Conservation (phyloP, 2,113 vertebrate species). For the Cochlearius cochlearius region DNA sequence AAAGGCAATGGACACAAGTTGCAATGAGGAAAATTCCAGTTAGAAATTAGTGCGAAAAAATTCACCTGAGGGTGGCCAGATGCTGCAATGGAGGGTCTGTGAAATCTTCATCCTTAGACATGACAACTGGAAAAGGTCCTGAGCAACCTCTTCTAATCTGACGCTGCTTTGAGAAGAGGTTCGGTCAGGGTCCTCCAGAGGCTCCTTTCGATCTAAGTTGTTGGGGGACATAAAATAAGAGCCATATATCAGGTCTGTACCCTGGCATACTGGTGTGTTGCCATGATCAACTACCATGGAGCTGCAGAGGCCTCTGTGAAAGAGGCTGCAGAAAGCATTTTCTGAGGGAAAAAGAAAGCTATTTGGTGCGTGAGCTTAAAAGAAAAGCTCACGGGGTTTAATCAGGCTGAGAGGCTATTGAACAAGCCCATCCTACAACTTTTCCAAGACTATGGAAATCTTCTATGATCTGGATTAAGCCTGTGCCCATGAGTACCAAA, state of each 20-base stretch:
- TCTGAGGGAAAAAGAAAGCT: neutral
- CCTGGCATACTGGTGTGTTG: neutral
- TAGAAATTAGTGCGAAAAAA: neutral
- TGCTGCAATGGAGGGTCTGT: neutral
- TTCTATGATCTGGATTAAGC: neutral
- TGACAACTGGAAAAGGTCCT: neutral
- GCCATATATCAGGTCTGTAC: neutral
- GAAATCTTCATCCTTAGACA: neutral
- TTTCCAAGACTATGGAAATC: neutral
- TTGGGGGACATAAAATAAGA: neutral
- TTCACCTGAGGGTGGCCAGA: neutral
- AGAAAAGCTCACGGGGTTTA: neutral
- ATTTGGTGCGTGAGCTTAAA: neutral
- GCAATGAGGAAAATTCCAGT: neutral
- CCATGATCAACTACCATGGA: neutral
- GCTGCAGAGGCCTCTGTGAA: neutral
- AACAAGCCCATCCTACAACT: neutral
- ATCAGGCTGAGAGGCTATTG: neutral
- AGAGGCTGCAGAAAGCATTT: neutral
- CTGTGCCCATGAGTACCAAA: neutral
- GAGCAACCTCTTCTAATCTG: neutral
- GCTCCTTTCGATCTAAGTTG: neutral
- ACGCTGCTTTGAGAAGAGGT: neutral
- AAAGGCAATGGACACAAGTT: neutral
- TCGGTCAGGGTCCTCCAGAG: neutral